These are phyloP conservation scores for Dastarcus helophoroides DNA, from an alignment of 2,888 invertebrate species.

Conservation along the genomic window DNA sequence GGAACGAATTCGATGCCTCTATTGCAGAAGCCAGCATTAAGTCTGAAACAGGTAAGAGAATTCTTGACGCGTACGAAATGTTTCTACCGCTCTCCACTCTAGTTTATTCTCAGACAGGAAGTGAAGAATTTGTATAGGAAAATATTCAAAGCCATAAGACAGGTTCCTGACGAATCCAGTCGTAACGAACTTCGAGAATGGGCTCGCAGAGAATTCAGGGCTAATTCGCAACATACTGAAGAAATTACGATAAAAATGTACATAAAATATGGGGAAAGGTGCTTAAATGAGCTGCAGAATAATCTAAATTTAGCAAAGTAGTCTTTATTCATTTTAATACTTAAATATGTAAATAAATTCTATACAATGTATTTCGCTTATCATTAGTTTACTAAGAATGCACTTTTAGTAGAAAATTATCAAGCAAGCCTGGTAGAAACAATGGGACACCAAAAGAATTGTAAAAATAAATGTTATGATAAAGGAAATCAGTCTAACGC, in stretches of 20 bases:
- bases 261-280: slow-evolving; percentile 57
- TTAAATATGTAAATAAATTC: too few species aligned
- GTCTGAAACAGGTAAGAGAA: slow-evolving; percentile 47
- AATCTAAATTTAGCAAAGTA: too few species aligned
- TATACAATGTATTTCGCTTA: too few species aligned
- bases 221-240: slow-evolving; percentile 57
- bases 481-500: slow-evolving; percentile 46
- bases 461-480: slow-evolving; percentile 59
- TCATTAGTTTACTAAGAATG: too few species aligned
- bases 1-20: too few species aligned
- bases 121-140: slow-evolving; percentile 64
- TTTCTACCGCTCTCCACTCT: slow-evolving; percentile 13
- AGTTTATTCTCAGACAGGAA: slow-evolving; percentile 73
- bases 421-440: slow-evolving; percentile 12
- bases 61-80: slow-evolving; percentile 1
- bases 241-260: slow-evolving; percentile 62
- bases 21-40: slow-evolving; percentile 38
- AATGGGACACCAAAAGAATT: slow-evolving; percentile 44
- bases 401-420: too few species aligned
- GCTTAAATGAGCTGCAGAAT: slow-evolving; percentile 53
- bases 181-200: slow-evolving; percentile 56
- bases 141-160: slow-evolving; percentile 54
- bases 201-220: slow-evolving; percentile 63
- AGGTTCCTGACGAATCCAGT: slow-evolving; percentile 52
- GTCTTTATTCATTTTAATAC: too few species aligned